Conservation (phyloP, 2,113 vertebrate species). For the Rhea pennata region DNA sequence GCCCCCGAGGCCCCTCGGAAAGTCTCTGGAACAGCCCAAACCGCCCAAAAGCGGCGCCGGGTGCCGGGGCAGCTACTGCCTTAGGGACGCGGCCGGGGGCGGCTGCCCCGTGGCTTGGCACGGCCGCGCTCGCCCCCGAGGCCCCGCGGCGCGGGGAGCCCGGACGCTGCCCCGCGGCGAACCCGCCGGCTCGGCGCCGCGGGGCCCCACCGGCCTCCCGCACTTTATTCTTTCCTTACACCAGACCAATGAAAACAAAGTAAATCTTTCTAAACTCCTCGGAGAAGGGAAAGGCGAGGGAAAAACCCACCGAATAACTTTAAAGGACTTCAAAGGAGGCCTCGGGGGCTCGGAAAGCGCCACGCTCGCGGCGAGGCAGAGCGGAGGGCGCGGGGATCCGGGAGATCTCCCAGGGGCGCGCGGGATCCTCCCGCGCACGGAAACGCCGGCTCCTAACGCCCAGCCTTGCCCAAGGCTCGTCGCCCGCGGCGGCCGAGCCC, state of each 20-base stretch:
- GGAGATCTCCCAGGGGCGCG: not conserved
- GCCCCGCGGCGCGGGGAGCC: no score
- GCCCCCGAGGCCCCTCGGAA: not conserved
- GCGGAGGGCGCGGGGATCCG: not conserved
- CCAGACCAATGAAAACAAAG: not conserved
- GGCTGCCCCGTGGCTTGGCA: no score
- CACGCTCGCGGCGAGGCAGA: no score
- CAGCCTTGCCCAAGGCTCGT: not conserved
- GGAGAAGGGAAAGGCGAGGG: not conserved
- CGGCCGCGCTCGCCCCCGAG: no score
- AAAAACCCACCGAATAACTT: not conserved
- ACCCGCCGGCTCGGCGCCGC: no score
- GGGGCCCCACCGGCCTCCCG: not conserved
- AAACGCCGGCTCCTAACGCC: accelerated
- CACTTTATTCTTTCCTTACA: not conserved
- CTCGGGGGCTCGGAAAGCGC: not conserved
- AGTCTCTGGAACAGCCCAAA: not conserved
- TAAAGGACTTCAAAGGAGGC: not conserved
- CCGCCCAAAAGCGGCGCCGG: not conserved
- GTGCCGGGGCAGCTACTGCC: slow-evolving; percentile 55
- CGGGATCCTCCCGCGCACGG: not conserved
- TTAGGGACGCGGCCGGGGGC: not conserved
- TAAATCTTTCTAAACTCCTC: not conserved
- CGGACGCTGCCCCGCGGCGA: no score
- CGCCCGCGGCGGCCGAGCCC: accelerated